These are phyloP conservation scores for Gymnogyps californianus DNA, from an alignment of 2,113 vertebrate species.

Conservation along the genomic window DNA sequence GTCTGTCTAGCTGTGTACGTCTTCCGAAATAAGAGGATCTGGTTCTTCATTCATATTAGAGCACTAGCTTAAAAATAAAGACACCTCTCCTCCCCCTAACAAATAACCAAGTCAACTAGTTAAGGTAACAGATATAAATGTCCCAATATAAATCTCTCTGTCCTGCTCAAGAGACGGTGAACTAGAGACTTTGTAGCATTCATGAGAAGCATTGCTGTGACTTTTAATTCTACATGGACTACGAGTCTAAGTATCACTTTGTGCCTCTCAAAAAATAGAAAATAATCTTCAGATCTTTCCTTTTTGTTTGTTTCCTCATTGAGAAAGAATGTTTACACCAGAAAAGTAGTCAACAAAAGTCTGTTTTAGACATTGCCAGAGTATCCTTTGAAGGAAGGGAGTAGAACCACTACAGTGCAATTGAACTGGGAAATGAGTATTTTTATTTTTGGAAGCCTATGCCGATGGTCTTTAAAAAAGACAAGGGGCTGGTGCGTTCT, in stretches of 20 bases:
- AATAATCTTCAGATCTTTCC: not conserved
- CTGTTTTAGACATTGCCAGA: not conserved
- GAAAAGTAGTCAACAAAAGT: not conserved
- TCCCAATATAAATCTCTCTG: not conserved
- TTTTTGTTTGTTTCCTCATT: not conserved
- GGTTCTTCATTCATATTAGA: not conserved
- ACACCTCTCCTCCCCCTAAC: not conserved
- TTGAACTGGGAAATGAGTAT: not conserved
- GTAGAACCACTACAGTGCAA: not conserved
- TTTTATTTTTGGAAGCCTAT: not conserved
- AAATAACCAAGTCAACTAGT: not conserved
- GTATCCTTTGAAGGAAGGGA: not conserved
- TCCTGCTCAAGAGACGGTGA: not conserved
- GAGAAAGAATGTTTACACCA: not conserved
- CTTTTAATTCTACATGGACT: not conserved
- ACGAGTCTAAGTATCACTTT: not conserved
- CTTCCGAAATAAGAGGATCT: not conserved
- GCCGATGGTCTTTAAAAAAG: not conserved
- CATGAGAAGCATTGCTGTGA: not conserved
- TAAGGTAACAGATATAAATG: not conserved
- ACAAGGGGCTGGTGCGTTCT: rapidly evolving
- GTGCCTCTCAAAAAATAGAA: not conserved
- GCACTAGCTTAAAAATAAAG: not conserved
- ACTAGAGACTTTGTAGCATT: not conserved
- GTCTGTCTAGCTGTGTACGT: not conserved